Evolutionary conservation across 1,140 invertebrate species (phyloP), one percentile per base, ranked within the genome.

Genomic region (Lasaia peninsularis): DNA sequence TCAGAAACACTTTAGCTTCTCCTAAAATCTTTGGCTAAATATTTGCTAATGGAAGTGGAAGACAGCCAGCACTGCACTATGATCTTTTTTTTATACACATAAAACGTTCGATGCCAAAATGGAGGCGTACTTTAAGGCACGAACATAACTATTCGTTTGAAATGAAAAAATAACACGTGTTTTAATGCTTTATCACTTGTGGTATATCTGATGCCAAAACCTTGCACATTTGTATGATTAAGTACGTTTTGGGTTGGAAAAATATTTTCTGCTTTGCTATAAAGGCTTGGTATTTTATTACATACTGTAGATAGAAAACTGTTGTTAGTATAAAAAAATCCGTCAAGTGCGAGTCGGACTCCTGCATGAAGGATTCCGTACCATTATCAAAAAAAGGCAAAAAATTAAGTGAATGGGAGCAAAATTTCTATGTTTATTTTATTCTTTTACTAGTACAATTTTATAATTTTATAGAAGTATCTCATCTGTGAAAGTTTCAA

Each of bases 1-100:
- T 69, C 73, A 72, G 78, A 80, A 85, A 84, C 81, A 84, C 79
- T 87, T 82, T 80, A 7, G 24, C 24, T 28, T 28, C 24, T 6
- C 24, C 24, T 28, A 28, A 28, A 7, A 28, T 28, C 24, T 28
- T 28, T 28, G 72, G 78, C 77, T 87, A 87, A 87, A 85, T 75
- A 87, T 85, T 75, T 74, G 68, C 81, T 87, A 87, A 87, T 87
- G 84, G 83, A 85, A 84, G 80, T 85, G 83, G 84, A 87, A 83
- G 72, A 60, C 55, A 76, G 84, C 84, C 81, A 87, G 83, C 56
- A 50, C 35, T 67, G 66, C 64, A 66, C 37, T 44, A 18, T 11
- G 62, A 60, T 63, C 54, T 68, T 62, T 49, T 83, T 83, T 87
- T 82, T 78, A 70, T 73, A 85, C 75, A 69, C 75, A 74, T 58